Percentiles rank a stretch among this genome's conserved stretches.
These are phyloP conservation scores for Mus minutoides DNA, from an alignment of 2,797 vertebrate genomes.

Conservation along the genomic window DNA sequence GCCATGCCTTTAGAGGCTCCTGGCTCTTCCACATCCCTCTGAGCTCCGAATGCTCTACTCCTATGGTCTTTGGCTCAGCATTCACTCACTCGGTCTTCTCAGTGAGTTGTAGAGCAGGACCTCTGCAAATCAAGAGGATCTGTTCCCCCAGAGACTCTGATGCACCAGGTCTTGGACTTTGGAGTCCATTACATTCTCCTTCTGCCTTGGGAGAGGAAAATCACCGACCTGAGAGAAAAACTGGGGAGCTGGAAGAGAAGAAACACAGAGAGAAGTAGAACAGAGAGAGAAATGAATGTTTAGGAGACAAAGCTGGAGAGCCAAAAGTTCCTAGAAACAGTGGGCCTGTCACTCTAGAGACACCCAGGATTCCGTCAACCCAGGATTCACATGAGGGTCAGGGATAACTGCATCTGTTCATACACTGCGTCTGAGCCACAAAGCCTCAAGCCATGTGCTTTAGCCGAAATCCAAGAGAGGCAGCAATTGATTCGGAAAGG, in stretches of 20 bases:
- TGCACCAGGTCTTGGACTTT: rapidly evolving
- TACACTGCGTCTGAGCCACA: rapidly evolving
- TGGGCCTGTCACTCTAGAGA: rapidly evolving
- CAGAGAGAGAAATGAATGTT: rapidly evolving
- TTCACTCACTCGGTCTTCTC: rapidly evolving
- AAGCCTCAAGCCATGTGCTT: background rate
- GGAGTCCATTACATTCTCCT: background rate
- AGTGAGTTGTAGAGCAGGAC: rapidly evolving
- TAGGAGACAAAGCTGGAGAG: rapidly evolving
- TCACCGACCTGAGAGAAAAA: rapidly evolving
- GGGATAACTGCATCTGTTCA: background rate
- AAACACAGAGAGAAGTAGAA: background rate
- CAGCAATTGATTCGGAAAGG: rapidly evolving
- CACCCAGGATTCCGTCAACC: rapidly evolving
- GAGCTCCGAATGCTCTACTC: background rate
- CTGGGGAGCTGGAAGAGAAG: rapidly evolving
- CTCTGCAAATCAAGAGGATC: rapidly evolving
- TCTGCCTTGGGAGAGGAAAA: background rate
- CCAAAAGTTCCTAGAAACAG: rapidly evolving
- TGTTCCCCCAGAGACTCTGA: rapidly evolving
- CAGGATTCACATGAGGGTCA: rapidly evolving
- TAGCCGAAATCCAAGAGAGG: background rate
- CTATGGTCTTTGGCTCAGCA: rapidly evolving
- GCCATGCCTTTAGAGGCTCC: rapidly evolving
- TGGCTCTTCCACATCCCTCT: rapidly evolving